Base-by-base conservation (phyloP, 2,797 vertebrate species). In the Pogoniulus pusillus region DNA sequence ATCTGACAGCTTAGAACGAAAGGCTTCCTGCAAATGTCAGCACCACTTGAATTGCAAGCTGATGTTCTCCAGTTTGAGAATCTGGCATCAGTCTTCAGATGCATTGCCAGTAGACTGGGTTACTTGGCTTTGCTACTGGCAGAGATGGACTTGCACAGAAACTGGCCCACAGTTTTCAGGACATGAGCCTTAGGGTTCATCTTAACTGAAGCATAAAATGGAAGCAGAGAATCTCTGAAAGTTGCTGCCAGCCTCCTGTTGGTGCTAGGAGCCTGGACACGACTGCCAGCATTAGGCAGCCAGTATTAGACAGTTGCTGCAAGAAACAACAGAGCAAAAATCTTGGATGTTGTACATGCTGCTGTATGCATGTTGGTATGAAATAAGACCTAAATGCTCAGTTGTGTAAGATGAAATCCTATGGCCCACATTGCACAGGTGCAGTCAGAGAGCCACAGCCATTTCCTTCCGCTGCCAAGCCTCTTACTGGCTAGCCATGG, bases 1-100 rank as follows among this genome's bases (percentile, higher is more conserved):
- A 85, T 85, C 91, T 97, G 95, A 96, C 4, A 11, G n/a, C 78
- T 51, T 26, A 83, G 76, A 84, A 66, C 60, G 43, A 93, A 82
- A 95, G 66, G 85, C 70, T 82, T 82, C 83, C 73, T 0, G 2
- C 80, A 91, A 94, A 92, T 58, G 19, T 96, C 92, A 93, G 82
- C 74, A 54, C 15, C 60, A 68, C 75, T 82, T 77, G 74, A 94
- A 81, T 30, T 69, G 95, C 60, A 83, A 87, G 75, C 63, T 69
- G 77, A 85, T 57, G 75, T 26, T 88, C 82, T 90, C 62, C 69
- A 71, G 87, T 85, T 80, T 78, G 88, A 85, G 77, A 91, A 85
- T 26, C 87, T 94, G 87, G 86, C 85, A 82, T 59, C 85, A 16
- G 8, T 39, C 77, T 60, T 57, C 68, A 49, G 73, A 29, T 10